Conservation (phyloP, 2,888 invertebrate genomes). For the Sesia apiformis region DNA sequence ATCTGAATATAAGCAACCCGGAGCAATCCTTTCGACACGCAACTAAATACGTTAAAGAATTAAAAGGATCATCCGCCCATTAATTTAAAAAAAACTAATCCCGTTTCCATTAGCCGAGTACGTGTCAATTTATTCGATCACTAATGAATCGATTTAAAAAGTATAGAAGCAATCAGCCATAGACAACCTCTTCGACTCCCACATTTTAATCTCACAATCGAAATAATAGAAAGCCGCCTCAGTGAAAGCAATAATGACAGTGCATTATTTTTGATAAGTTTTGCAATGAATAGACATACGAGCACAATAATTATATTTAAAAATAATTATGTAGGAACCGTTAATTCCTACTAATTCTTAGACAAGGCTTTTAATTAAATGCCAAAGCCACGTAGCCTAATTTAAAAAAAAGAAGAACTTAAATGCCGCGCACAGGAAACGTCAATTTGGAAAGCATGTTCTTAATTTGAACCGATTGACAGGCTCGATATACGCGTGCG, state of each 20-base stretch:
- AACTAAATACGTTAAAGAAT: too few relatives aligned
- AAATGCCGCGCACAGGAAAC: slow-evolving; percentile 30
- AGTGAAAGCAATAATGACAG: not conserved
- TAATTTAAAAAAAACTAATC: slow-evolving; percentile 9
- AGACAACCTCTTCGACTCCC: slow-evolving; percentile 1
- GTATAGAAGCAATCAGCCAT: slow-evolving; percentile 1
- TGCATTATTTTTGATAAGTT: not conserved
- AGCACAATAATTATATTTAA: not conserved
- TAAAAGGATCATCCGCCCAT: not conserved
- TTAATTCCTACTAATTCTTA: not conserved
- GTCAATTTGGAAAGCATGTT: slow-evolving; percentile 36
- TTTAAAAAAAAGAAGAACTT: not conserved
- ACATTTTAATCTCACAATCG: not conserved
- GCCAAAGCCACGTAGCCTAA: not conserved
- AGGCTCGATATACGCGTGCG: slow-evolving; percentile 12
- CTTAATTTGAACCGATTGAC: slow-evolving; percentile 46
- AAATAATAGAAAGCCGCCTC: slow-evolving; percentile 1
- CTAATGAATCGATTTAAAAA: slow-evolving; percentile 16
- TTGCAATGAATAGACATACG: not conserved
- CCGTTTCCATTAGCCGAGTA: slow-evolving; percentile 19
- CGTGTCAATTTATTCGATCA: slow-evolving; percentile 14
- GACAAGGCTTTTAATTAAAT: not conserved
- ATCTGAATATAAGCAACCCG: too few relatives aligned
- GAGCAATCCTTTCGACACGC: too few relatives aligned
- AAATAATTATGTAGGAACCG: not conserved